Evolutionary conservation across 2,888 invertebrate species (phyloP).

Genomic region (Gerris lacustris): DNA sequence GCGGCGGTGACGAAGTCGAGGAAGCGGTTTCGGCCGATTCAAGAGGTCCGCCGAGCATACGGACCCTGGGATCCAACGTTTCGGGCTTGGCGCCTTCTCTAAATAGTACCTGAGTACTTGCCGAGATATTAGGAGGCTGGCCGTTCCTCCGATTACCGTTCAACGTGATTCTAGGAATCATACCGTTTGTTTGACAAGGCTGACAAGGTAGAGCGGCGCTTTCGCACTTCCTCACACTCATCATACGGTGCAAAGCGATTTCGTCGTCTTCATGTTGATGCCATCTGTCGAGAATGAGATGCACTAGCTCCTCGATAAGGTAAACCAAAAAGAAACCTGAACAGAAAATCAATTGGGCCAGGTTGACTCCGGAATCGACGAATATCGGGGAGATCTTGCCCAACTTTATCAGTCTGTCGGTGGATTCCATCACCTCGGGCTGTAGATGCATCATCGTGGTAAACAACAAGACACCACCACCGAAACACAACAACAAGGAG

Average conservation of each 20-base stretch:
- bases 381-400: conserved; percentile 38
- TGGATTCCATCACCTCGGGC: conserved; percentile 50
- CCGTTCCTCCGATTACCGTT: conserved; percentile 20
- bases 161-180: conserved; percentile 34
- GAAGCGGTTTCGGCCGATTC: conserved; percentile 24
- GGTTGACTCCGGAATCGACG: conserved; percentile 35
- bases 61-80: conserved; percentile 30
- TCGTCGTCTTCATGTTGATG: conserved; percentile 36
- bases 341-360: conserved; percentile 49
- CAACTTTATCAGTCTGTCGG: conserved; percentile 39
- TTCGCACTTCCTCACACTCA: conserved; percentile 43
- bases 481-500: conserved; percentile 49
- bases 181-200: conserved; percentile 25
- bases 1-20: conserved; percentile 17
- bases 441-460: conserved; percentile 53
- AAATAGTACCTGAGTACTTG: conserved; percentile 33
- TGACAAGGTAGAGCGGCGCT: conserved; percentile 29
- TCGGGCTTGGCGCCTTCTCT: conserved; percentile 25
- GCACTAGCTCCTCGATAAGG: conserved; percentile 49
- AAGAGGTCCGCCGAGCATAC: conserved; percentile 26
- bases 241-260: conserved; percentile 42
- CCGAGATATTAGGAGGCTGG: conserved; percentile 27
- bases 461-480: conserved; percentile 52
- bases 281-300: conserved; percentile 40
- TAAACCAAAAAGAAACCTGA: conserved; percentile 52